Evolutionary conservation across 2,113 vertebrate genomes (phyloP), one percentile per base, ranked within the genome.

Genomic region (Actenoides lindsayi): DNA sequence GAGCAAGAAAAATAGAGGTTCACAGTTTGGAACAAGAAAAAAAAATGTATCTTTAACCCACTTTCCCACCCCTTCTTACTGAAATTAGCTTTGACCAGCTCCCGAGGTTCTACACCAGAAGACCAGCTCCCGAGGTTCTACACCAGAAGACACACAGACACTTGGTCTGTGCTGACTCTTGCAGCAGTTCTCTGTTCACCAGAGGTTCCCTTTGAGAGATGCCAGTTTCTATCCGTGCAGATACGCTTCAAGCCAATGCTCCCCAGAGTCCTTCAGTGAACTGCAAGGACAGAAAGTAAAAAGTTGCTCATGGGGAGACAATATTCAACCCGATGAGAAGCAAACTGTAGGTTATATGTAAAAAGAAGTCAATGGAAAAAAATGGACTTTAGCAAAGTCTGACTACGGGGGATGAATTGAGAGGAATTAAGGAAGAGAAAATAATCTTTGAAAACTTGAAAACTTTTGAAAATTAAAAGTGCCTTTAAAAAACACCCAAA

Each of bases 251-350:
- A 96, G 94, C 96, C 96, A 97, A 68, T 96, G 94, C 48, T 97
- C 96, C 37, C 96, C 96, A 59, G 91, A 97, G 50, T 96, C 93
- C 80, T 96, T 97, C 89, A 97, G 95, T 27, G 96, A 97, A 39
- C 96, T 97, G 83, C 64, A 70, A 51, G 59, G 50, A 44, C 5
- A 86, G 67, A 78, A 82, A n/a, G n/a, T 3, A n/a, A 79, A 89
- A 82, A n/a, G 37, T 39, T 2, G 1, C 18, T 89, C 64, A 42
- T 7, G 27, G 28, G 50, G 31, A 69, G 21, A 17, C 33, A 82
- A 39, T 20, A 25, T 30, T 37, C 24, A 37, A 1, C 17, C 57
- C 50, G 14, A 28, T 13, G 33, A 28, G 19, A 91, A 76, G 16
- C 2, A 37, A 59, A 62, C 3, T 5, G 24, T 9, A 73, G 37